phyloP scores from a whole-genome alignment of 2,797 vertebrate genomes.

The Acanthurus leucopareius region DNA sequence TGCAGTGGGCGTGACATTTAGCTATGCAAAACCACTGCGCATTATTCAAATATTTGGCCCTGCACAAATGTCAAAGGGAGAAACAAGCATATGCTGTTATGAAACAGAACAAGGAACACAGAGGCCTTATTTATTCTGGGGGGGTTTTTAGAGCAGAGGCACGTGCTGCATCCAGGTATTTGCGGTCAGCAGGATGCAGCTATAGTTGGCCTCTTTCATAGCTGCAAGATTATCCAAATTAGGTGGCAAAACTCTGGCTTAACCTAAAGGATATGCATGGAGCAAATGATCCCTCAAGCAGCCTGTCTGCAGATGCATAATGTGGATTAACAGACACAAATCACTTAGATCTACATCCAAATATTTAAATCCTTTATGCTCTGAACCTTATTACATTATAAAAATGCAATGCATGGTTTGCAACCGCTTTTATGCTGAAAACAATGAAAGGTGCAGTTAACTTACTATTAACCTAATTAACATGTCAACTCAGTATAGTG shows the following conservation, averaged over 20 bases:
- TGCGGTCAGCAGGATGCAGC: slow-evolving; percentile 30
- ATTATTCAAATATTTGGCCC: slow-evolving; percentile 82
- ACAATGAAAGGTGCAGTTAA: too few species aligned
- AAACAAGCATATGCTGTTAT: slow-evolving; percentile 69
- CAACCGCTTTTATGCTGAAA: too few species aligned
- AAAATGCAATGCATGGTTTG: too few species aligned
- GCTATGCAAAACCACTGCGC: slow-evolving; percentile 79
- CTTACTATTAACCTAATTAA: too few species aligned
- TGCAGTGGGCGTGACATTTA: slow-evolving; percentile 86
- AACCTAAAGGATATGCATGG: neutral
- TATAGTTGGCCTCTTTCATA: neutral
- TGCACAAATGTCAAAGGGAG: slow-evolving; percentile 82
- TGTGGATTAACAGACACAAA: neutral
- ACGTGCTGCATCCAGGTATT: slow-evolving; percentile 29
- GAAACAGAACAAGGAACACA: slow-evolving; percentile 58
- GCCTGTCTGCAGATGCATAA: neutral
- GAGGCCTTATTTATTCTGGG: slow-evolving; percentile 50
- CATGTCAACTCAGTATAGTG: too few species aligned
- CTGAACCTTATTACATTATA: neutral
- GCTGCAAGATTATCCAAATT: neutral
- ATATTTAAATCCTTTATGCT: neutral
- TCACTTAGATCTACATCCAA: slow-evolving; percentile 4
- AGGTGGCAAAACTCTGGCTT: neutral
- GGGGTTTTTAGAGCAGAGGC: slow-evolving; percentile 24
- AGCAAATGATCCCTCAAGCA: neutral